Conservation (phyloP, 2,113 vertebrate genomes). For the Prolemur simus region DNA sequence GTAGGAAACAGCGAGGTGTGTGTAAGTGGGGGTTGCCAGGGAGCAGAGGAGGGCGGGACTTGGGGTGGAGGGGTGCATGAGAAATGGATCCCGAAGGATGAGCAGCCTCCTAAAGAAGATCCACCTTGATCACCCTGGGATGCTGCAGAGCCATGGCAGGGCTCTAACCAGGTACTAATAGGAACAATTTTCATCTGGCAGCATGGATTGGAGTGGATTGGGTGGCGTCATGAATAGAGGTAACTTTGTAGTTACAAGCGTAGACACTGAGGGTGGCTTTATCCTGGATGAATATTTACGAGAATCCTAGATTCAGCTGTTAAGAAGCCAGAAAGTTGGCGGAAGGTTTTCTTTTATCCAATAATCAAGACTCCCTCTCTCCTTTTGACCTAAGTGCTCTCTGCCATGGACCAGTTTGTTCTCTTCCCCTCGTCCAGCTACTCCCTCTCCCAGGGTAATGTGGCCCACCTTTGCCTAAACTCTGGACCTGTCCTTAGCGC, state of each 20-base stretch:
- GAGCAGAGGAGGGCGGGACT: background rate
- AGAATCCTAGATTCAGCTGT: background rate
- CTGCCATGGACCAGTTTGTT: background rate
- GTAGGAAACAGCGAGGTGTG: background rate
- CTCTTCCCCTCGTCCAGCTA: too few relatives aligned
- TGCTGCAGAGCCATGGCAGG: background rate
- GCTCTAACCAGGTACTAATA: background rate
- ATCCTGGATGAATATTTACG: background rate
- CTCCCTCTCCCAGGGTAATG: background rate
- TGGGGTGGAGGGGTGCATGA: background rate
- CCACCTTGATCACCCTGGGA: fast-evolving
- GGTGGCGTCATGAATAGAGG: background rate
- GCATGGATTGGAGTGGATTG: background rate
- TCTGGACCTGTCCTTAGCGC: background rate
- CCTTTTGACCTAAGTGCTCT: background rate
- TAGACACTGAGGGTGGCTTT: background rate
- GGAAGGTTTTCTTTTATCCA: background rate
- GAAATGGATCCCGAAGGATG: background rate
- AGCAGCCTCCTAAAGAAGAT: background rate
- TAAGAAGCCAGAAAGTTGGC: background rate
- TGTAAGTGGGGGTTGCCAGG: background rate
- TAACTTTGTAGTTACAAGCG: background rate
- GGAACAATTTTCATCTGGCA: background rate
- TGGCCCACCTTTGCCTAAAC: background rate
- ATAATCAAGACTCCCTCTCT: background rate